These are phyloP conservation scores for Acanthiza pusilla DNA, from an alignment of 2,797 vertebrate genomes.

Conservation along the genomic window DNA sequence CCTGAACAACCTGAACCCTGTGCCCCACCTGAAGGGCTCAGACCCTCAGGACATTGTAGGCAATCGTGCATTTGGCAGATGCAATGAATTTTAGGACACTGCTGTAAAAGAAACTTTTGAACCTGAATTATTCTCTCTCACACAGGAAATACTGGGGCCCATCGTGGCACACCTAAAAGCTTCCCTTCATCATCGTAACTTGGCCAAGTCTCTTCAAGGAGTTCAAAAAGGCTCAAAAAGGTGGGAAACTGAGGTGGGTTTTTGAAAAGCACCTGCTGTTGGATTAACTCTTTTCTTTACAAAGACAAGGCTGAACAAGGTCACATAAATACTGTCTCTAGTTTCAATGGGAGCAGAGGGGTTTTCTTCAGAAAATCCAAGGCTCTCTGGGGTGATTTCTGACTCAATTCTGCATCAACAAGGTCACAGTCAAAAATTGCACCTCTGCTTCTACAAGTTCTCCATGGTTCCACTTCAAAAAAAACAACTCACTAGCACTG, in stretches of 20 bases:
- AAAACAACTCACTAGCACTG: neutral
- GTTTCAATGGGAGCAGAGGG: neutral
- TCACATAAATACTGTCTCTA: neutral
- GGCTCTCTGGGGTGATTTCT: neutral
- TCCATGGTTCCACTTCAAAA: neutral
- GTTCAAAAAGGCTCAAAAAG: neutral
- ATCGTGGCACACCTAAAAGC: fast-evolving
- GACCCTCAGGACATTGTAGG: fast-evolving
- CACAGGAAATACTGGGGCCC: neutral
- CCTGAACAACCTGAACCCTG: neutral
- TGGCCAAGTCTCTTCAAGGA: neutral
- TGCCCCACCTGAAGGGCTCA: neutral
- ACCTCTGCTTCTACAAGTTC: neutral
- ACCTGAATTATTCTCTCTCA: neutral
- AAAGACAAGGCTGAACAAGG: neutral
- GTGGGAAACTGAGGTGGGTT: neutral
- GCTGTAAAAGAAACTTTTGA: neutral
- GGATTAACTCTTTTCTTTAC: neutral
- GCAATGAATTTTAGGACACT: neutral
- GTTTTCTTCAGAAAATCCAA: neutral
- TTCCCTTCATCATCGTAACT: neutral
- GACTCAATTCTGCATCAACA: neutral
- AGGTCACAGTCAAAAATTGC: neutral
- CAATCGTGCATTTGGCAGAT: fast-evolving
- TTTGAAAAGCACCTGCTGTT: neutral